Evolutionary conservation across 2,797 vertebrate genomes (phyloP), one percentile per base, ranked within the genome.

Genomic region (Oreochromis grahami): DNA sequence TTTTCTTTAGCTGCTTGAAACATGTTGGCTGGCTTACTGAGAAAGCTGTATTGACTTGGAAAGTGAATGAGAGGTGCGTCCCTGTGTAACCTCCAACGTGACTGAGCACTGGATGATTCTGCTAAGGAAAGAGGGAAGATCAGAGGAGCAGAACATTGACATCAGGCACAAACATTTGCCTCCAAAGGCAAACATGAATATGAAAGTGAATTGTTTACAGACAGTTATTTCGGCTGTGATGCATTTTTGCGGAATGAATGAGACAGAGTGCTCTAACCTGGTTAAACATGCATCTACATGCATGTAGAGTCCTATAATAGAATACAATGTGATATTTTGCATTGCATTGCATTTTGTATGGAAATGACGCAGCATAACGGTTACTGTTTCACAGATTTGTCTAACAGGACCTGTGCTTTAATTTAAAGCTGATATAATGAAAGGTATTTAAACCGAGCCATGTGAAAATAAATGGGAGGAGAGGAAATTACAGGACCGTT

Each of bases 21-120:
- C 8, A 26, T 55, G 32, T 77, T 14, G 8, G 34, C 60, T 82
- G 55, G 24, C 60, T 51, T 72, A 21, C 68, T 34, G 29, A 32
- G 45, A 81, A 51, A 32, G 48, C 34, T 48, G 52, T 11, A 26
- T 8, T 77, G 15, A 52, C 60, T 65, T 60, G 7, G 7, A 32
- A 65, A 38, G 52, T 32, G 65, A 85, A 50, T 51, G 24, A 78
- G 70, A 84, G 34, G 29, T 36, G 50, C 13, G 14, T 83, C 56
- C 78, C 41, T 68, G 17, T 79, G 78, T 90, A 85, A 90, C 88
- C 80, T 43, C 34, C 77, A 84, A 80, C 29, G 14, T 60, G 36
- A 19, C 53, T 63, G 36, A 11, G 41, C 76, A 50, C 41, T 2
- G 13, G 70, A 74, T 58, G 15, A 70, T 74, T 84, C 56, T 76